Percentiles rank a stretch among this genome's conserved stretches.
These are phyloP conservation scores for Melanchra persicariae DNA, from an alignment of 2,888 invertebrate species.

Conservation along the genomic window DNA sequence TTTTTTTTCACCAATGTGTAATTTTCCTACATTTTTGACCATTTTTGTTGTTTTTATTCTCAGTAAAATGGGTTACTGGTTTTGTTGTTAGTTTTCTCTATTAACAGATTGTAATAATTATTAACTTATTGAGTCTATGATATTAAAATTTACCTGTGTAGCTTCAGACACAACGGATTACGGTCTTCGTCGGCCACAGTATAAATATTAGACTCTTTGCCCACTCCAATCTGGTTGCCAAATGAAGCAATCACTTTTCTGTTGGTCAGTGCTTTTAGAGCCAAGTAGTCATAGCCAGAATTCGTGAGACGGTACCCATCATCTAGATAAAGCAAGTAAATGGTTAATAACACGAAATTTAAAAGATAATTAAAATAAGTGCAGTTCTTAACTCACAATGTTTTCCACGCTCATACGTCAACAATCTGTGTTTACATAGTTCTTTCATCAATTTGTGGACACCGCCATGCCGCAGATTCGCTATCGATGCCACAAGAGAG, in stretches of 20 bases:
- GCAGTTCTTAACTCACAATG: constrained; percentile 92
- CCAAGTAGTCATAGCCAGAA: constrained; percentile 98
- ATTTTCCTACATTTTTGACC: too few relatives aligned
- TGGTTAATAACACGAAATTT: neutral
- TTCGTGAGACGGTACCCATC: constrained; percentile 99
- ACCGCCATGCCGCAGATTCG: constrained; percentile 97
- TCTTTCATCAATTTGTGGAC: constrained; percentile 97
- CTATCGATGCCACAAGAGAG: constrained; percentile 97
- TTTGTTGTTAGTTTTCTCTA: too few relatives aligned
- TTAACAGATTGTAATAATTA: neutral
- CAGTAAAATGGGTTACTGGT: too few relatives aligned
- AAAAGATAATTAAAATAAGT: neutral
- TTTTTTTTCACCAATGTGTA: too few relatives aligned
- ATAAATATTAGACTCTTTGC: constrained; percentile 99
- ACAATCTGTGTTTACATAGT: constrained; percentile 96
- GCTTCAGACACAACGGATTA: constrained; percentile 96
- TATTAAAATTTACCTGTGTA: constrained; percentile 92
- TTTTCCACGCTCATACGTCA: constrained; percentile 98
- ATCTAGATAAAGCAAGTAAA: constrained; percentile 89
- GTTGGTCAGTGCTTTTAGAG: constrained; percentile 96
- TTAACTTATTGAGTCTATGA: neutral
- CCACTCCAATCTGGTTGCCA: constrained; percentile 99
- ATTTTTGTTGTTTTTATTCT: too few relatives aligned
- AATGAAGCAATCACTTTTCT: constrained; percentile 95
- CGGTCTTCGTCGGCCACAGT: constrained; percentile 95